Conservation (phyloP, 2,797 vertebrate species). For the Mus caroli region DNA sequence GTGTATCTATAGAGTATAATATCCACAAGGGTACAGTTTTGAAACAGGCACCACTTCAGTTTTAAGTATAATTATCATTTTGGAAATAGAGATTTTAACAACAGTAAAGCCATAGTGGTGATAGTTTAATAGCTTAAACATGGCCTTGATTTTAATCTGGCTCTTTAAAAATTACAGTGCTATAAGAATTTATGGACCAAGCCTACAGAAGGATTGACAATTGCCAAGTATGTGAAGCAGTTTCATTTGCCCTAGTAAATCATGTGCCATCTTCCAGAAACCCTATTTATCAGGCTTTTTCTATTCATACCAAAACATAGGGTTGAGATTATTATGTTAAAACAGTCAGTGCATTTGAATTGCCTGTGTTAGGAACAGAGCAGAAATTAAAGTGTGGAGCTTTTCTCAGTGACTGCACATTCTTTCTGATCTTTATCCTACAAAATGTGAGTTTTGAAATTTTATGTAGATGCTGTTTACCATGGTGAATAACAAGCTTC, state of each 20-base stretch:
- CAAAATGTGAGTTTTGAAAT: constrained; percentile 1
- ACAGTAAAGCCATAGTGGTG: constrained; percentile 3
- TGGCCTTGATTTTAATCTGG: constrained; percentile 25
- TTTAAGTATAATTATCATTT: constrained; percentile 55
- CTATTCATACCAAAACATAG: not conserved
- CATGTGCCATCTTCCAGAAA: not conserved
- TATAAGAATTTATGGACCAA: constrained; percentile 6
- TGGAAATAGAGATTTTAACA: constrained; percentile 51
- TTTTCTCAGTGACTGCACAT: not conserved
- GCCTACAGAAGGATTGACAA: constrained; percentile 5
- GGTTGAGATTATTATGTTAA: not conserved
- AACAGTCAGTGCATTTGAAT: not conserved
- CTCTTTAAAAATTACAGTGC: constrained; percentile 19
- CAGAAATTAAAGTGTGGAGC: not conserved
- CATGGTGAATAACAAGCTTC: constrained; percentile 14
- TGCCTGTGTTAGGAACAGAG: not conserved
- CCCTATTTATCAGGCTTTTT: not conserved
- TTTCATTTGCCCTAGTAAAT: not conserved
- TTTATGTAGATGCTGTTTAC: constrained; percentile 61
- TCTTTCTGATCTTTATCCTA: not conserved
- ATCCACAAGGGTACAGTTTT: not conserved
- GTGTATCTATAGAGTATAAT: not conserved
- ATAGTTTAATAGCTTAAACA: constrained; percentile 4
- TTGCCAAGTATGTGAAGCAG: not conserved
- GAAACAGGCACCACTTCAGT: not conserved